A percentile compares a stretch with the other conserved stretches of the same genome.
phyloP scores from a whole-genome alignment of 2,797 vertebrate genomes.

The Melanotaenia trifasciata region DNA sequence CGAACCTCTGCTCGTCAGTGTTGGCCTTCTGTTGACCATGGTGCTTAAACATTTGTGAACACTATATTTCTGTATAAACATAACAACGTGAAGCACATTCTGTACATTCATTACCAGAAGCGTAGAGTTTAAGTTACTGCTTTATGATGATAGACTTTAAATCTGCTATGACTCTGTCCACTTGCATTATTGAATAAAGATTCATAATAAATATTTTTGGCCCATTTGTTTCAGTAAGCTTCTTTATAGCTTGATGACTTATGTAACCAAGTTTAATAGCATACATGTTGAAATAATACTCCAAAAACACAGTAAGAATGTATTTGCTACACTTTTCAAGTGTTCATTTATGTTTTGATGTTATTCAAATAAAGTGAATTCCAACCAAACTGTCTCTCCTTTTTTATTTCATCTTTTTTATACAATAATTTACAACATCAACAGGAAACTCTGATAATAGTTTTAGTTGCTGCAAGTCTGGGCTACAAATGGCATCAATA shows the following conservation, averaged over 20 bases:
- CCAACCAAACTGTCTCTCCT: fast-evolving
- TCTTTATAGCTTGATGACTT: not conserved
- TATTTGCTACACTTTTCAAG: not conserved
- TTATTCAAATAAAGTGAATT: not conserved
- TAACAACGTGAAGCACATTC: not conserved
- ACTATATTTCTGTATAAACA: not conserved
- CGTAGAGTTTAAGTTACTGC: not conserved
- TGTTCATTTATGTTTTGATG: not conserved
- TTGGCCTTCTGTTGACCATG: not conserved
- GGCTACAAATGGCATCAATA: not conserved
- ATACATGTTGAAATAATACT: not conserved
- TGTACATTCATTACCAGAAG: not conserved
- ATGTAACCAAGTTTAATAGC: not conserved
- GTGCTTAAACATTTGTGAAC: not conserved
- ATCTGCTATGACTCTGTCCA: not conserved
- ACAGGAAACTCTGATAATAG: no score
- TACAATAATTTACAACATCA: not conserved
- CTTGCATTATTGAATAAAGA: not conserved
- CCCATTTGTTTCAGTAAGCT: not conserved
- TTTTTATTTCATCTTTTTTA: not conserved
- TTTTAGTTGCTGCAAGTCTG: not conserved
- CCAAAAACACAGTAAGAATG: not conserved
- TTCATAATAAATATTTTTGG: not conserved
- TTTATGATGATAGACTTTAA: not conserved
- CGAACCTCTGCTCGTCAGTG: not conserved